Conservation (phyloP, 2,797 vertebrate genomes). For the Urophycis tenuis region DNA sequence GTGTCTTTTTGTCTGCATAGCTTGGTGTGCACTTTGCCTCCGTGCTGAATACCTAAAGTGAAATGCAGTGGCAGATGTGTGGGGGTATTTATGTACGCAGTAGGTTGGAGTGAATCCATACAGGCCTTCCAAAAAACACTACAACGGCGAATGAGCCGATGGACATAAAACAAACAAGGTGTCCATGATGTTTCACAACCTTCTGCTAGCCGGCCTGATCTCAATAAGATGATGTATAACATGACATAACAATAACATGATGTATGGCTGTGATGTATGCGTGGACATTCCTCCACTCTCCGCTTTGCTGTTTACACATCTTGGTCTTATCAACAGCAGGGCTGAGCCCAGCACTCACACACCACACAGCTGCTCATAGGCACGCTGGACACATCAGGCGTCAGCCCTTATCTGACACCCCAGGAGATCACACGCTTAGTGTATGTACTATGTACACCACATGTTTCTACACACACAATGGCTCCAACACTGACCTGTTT, state of each 20-base stretch:
- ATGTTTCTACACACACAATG: too few relatives aligned
- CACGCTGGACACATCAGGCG: conserved; percentile 24
- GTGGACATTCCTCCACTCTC: conserved; percentile 53
- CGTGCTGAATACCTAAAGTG: not conserved
- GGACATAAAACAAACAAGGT: too few relatives aligned
- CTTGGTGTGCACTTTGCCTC: not conserved
- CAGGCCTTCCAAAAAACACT: not conserved
- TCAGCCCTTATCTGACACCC: not conserved
- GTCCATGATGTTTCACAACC: not conserved
- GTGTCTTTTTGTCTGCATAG: not conserved
- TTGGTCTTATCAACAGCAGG: conserved; percentile 55
- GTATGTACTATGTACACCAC: not conserved
- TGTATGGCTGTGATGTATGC: conserved; percentile 15
- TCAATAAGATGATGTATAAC: too few relatives aligned
- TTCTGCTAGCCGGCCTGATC: not conserved
- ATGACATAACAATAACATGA: conserved; percentile 8
- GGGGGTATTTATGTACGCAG: not conserved
- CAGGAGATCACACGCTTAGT: not conserved
- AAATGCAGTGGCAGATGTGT: not conserved
- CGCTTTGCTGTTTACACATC: conserved; percentile 43
- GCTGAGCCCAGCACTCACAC: conserved; percentile 43
- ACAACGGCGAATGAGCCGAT: not conserved
- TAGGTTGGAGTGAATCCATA: not conserved
- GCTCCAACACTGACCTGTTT: not conserved
- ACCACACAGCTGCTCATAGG: conserved; percentile 43